Evolutionary conservation across 2,113 vertebrate species (phyloP).

Genomic region (Psittacara wagleri): DNA sequence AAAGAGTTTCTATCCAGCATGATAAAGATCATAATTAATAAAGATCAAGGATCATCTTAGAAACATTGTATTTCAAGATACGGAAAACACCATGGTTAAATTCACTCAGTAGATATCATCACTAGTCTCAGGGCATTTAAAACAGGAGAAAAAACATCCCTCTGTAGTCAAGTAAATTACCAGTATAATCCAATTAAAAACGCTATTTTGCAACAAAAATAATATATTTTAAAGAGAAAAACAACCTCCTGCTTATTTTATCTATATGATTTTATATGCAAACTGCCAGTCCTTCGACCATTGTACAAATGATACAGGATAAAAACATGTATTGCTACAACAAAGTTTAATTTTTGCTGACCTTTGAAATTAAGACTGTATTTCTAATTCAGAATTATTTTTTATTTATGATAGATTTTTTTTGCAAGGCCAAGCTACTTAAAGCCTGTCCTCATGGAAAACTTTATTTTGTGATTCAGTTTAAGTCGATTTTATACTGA

Average conservation of each 20-base stretch:
- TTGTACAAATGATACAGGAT: background rate
- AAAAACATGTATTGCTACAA: background rate
- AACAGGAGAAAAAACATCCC: background rate
- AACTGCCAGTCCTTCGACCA: background rate
- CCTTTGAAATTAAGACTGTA: background rate
- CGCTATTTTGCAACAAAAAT: background rate
- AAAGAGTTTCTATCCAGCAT: background rate
- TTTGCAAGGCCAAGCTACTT: background rate
- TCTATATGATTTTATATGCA: background rate
- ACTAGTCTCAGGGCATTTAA: background rate
- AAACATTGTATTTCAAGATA: background rate
- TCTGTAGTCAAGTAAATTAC: background rate
- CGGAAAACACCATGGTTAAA: background rate
- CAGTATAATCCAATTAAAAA: background rate
- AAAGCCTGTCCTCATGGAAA: background rate
- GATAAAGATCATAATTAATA: conserved; percentile 1
- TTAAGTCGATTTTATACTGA: background rate
- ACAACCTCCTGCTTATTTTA: background rate
- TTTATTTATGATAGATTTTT: background rate
- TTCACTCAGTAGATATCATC: background rate
- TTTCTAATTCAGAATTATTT: background rate
- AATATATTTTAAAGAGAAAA: background rate
- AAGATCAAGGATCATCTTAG: background rate
- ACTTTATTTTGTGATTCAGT: background rate
- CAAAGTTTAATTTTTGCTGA: background rate